Conservation (phyloP, 2,888 invertebrate genomes). For the Drosophila subquinaria region DNA sequence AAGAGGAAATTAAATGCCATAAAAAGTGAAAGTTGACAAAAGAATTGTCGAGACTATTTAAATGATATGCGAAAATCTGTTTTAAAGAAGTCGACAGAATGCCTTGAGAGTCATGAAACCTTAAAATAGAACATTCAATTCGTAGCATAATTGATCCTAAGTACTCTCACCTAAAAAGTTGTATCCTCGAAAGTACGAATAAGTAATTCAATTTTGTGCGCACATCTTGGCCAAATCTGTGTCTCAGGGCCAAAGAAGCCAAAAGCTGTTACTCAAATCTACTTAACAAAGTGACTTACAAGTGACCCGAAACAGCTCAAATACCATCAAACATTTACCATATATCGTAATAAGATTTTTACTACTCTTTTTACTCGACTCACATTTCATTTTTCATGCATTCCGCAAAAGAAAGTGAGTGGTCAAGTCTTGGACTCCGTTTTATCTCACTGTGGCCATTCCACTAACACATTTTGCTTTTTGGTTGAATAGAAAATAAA, state of each 20-base stretch:
- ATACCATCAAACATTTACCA: constrained; percentile 23
- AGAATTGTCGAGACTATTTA: constrained; percentile 44
- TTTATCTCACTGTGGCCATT: constrained; percentile 52
- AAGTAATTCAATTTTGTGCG: constrained; percentile 50
- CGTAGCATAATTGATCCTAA: constrained; percentile 24
- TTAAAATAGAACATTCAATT: constrained; percentile 15
- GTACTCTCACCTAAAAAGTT: constrained; percentile 5
- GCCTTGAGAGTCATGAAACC: constrained; percentile 2
- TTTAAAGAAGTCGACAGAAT: not conserved
- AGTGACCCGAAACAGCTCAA: constrained; percentile 42
- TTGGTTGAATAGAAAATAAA: constrained; percentile 27
- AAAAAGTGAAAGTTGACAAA: constrained; percentile 64
- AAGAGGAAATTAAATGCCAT: constrained; percentile 75
- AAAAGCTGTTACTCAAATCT: constrained; percentile 71
- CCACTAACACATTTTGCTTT: constrained; percentile 33
- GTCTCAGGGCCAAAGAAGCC: constrained; percentile 39
- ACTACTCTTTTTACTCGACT: constrained; percentile 18
- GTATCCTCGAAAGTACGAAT: constrained; percentile 1
- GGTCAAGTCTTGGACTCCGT: constrained; percentile 39
- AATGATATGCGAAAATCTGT: constrained; percentile 43
- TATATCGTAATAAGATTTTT: constrained; percentile 69
- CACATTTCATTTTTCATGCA: constrained; percentile 61
- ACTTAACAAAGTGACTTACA: constrained; percentile 61
- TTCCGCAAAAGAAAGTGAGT: constrained; percentile 15
- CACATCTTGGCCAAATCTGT: constrained; percentile 36